Evolutionary conservation across 2,888 invertebrate species (phyloP), one percentile per base, ranked within the genome.

Genomic region (Drosophila lacicola): DNA sequence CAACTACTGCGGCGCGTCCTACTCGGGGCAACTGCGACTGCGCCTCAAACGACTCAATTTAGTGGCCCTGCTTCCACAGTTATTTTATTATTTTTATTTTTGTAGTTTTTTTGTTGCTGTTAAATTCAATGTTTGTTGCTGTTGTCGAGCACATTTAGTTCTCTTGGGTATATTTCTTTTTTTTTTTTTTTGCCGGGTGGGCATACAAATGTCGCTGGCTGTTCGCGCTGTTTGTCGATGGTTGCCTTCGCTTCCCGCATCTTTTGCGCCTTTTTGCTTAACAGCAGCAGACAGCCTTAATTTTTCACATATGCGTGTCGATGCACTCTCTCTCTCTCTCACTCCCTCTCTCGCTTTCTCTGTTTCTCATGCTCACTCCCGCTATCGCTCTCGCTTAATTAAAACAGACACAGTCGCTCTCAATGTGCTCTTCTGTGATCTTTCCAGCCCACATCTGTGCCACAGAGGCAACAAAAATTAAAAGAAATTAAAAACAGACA

Each of bases 241-340:
- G 69, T 70, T 82, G 78, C 63, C 80, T 69, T 77, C 33, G 56
- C 50, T 68, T 87, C 85, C 85, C 85, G 85, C 85, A 85, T 85
- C 70, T 84, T 82, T 76, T 76, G 78, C 70, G 81, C 69, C 78
- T 87, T 89, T 89, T 80, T 73, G 82, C 79, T 78, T 86, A 68
- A 29, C 29, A 29, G 29, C 69, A 61, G 42, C 72, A 63, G 68
- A 41, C 74, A 78, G 70, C 82, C 81, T 81, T 81, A 85, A 89
- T 85, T 85, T 85, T 89, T 80, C 86, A 85, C 85, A 85, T 88
- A 88, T 89, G 85, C 80, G 67, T 70, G 68, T 66, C 80, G 68
- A 47, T 65, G 67, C 67, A 66, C 71, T 70, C 74, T 47, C 47
- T 42, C 67, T 17, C 29, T 25, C 36, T 45, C 41, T 41, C 53